Conservation (phyloP, 2,888 invertebrate genomes). For the Eupsilia transversa region DNA sequence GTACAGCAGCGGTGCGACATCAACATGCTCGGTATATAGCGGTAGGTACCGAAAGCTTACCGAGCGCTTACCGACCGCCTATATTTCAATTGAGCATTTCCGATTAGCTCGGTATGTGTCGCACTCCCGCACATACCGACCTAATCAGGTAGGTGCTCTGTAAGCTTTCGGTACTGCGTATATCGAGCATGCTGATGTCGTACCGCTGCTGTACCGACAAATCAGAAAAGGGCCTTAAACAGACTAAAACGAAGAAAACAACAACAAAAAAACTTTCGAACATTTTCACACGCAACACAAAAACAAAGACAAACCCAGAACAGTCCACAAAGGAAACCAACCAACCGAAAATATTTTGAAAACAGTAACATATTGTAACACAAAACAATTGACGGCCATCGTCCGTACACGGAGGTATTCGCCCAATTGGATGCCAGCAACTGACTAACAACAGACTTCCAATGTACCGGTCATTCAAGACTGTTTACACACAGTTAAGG, state of each 20-base stretch:
- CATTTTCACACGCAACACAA: neutral
- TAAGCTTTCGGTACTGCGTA: too few species aligned
- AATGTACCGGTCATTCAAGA: slow-evolving; percentile 10
- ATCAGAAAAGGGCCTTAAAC: too few species aligned
- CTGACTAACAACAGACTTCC: slow-evolving; percentile 10
- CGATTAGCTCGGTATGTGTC: too few species aligned
- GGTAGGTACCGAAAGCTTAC: too few species aligned
- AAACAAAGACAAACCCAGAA: neutral
- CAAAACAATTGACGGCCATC: slow-evolving; percentile 37
- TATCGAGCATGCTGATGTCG: too few species aligned
- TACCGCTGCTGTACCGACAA: too few species aligned
- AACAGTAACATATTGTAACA: slow-evolving; percentile 34
- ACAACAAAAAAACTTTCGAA: neutral
- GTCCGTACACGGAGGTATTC: slow-evolving; percentile 7
- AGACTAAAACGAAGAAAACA: neutral
- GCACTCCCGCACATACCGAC: too few species aligned
- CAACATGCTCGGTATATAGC: too few species aligned
- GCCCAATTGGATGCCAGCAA: slow-evolving; percentile 33
- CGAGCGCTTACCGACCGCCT: too few species aligned
- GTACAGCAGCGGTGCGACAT: too few species aligned
- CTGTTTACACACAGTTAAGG: slow-evolving; percentile 47
- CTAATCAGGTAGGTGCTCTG: too few species aligned
- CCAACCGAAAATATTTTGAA: neutral
- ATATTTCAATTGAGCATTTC: too few species aligned
- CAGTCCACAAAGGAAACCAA: neutral